Conservation (phyloP, 2,888 invertebrate genomes). For the Melinaea menophilus region DNA sequence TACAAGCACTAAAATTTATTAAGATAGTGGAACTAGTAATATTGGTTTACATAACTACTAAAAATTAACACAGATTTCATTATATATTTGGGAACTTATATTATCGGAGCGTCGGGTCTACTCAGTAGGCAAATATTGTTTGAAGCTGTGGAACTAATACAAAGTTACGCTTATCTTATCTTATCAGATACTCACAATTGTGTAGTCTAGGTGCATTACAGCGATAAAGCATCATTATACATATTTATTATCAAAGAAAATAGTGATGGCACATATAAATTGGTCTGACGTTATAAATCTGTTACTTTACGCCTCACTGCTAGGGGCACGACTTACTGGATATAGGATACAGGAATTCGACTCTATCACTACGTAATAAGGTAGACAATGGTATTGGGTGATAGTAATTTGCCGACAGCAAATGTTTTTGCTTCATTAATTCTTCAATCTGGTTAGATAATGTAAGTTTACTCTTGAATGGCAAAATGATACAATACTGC, state of each 20-base stretch:
- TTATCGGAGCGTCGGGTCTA: too few species aligned
- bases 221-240: slow-evolving; percentile 4
- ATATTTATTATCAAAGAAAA: slow-evolving; percentile 8
- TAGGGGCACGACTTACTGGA: slow-evolving; percentile 37
- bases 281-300: slow-evolving; percentile 45
- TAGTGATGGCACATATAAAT: slow-evolving; percentile 22
- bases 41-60: too few species aligned
- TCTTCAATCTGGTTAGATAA: slow-evolving; percentile 36
- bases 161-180: too few species aligned
- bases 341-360: slow-evolving; percentile 16
- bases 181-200: too few species aligned
- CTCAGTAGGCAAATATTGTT: too few species aligned
- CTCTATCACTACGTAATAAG: slow-evolving; percentile 23
- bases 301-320: slow-evolving; percentile 48
- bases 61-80: too few species aligned
- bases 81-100: too few species aligned
- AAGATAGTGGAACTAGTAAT: too few species aligned
- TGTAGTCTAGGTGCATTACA: background rate
- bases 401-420: slow-evolving; percentile 16
- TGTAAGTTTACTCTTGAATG: slow-evolving; percentile 26
- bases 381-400: slow-evolving; percentile 1
- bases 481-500: slow-evolving; percentile 18
- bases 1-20: too few species aligned
- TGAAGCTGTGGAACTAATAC: too few species aligned
- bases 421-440: slow-evolving; percentile 32